Conservation (phyloP, 2,888 invertebrate genomes). For the Falcaria lacertinaria region DNA sequence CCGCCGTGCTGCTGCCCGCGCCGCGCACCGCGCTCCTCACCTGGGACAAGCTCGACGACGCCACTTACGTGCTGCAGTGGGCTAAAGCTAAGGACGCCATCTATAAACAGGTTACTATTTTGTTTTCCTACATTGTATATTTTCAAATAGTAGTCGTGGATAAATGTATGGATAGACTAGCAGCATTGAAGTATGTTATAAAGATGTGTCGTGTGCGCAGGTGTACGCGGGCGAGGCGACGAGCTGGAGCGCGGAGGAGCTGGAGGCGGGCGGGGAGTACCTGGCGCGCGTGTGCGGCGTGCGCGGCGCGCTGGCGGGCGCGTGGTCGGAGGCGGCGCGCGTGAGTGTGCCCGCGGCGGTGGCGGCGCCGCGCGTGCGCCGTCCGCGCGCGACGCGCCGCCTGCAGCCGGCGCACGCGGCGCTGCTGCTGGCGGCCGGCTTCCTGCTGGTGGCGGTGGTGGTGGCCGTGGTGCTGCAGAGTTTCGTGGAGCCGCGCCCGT, state of each 20-base stretch:
- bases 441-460: constrained; percentile 80
- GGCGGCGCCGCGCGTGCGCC: constrained; percentile 79
- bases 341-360: constrained; percentile 63
- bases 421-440: constrained; percentile 79
- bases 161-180: neutral
- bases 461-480: constrained; percentile 82
- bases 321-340: constrained; percentile 83
- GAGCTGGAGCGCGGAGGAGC: constrained; percentile 81
- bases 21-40: constrained; percentile 50
- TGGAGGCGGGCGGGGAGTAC: constrained; percentile 88
- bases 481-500: constrained; percentile 69
- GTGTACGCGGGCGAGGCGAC: constrained; percentile 83
- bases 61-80: constrained; percentile 87
- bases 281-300: constrained; percentile 88
- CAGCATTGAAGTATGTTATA: neutral
- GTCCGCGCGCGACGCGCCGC: constrained; percentile 77
- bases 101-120: constrained; percentile 49
- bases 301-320: constrained; percentile 83
- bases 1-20: constrained; percentile 78
- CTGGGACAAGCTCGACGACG: constrained; percentile 81
- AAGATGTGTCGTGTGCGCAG: constrained; percentile 47
- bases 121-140: neutral
- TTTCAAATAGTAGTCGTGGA: no score
- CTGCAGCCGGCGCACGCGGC: constrained; percentile 76
- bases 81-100: constrained; percentile 55